Conservation (phyloP, 2,113 vertebrate genomes). For the Thunnus maccoyii region DNA sequence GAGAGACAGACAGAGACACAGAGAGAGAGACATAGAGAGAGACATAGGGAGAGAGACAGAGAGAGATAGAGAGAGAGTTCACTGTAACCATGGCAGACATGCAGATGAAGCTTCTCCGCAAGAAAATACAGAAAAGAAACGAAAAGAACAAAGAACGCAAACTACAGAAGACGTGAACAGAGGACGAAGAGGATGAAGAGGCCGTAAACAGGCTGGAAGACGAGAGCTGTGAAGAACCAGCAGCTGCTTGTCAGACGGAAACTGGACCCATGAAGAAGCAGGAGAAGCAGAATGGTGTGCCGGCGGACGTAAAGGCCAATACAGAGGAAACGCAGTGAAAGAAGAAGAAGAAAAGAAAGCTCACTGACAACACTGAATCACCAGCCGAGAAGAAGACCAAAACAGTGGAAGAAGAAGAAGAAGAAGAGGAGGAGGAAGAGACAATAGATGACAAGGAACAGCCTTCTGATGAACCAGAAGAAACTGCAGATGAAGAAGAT, state of each 20-base stretch:
- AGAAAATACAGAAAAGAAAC: slow-evolving; percentile 92
- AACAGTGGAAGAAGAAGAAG: not conserved
- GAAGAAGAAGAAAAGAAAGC: slow-evolving; percentile 86
- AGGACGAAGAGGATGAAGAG: slow-evolving; percentile 40
- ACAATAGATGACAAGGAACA: slow-evolving; percentile 49
- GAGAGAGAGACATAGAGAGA: too few species aligned
- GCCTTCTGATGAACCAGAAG: slow-evolving; percentile 5
- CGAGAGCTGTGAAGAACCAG: slow-evolving; percentile 1
- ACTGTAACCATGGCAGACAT: slow-evolving; percentile 86
- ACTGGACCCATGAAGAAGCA: slow-evolving; percentile 24
- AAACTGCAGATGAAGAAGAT: not conserved
- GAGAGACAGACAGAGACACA: too few species aligned
- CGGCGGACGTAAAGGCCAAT: not conserved
- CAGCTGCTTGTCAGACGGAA: not conserved
- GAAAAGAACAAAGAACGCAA: slow-evolving; percentile 91
- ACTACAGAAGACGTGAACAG: slow-evolving; percentile 30
- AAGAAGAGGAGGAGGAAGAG: not conserved
- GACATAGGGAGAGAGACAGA: too few species aligned
- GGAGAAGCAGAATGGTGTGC: slow-evolving; percentile 17
- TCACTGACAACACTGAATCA: slow-evolving; percentile 26
- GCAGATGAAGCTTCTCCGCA: slow-evolving; percentile 94
- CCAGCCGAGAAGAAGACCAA: slow-evolving; percentile 80
- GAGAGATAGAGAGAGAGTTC: too few species aligned
- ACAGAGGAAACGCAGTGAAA: slow-evolving; percentile 52
- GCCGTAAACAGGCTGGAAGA: slow-evolving; percentile 30